A percentile compares a stretch with the other conserved stretches of the same genome.
phyloP scores from a whole-genome alignment of 1,140 invertebrate genomes.

The Drosophila sproati region DNA sequence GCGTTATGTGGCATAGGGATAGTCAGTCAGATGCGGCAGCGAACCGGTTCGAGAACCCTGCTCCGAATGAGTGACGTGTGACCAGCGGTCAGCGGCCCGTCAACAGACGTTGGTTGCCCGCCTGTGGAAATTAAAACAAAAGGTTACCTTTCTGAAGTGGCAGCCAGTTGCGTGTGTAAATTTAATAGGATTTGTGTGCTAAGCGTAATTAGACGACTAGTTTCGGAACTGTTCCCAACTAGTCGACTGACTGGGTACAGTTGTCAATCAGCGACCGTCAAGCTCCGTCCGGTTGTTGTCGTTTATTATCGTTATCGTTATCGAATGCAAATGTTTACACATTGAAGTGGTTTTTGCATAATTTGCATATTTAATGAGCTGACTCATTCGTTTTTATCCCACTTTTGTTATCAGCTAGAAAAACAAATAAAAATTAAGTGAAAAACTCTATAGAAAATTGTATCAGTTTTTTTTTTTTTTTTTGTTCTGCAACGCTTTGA shows the following conservation, averaged over 20 bases:
- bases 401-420: conserved; percentile 67
- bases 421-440: conserved; percentile 81
- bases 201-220: conserved; percentile 58
- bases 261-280: conserved; percentile 3
- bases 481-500: conserved; percentile 40
- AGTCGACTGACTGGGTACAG: conserved; percentile 6
- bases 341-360: conserved; percentile 76
- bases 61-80: conserved; percentile 67
- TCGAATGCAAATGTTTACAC: conserved; percentile 70
- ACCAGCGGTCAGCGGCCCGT: conserved; percentile 66
- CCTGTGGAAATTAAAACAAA: conserved; percentile 71
- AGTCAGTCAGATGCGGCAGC: conserved; percentile 18
- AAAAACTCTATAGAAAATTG: conserved; percentile 67
- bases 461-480: conserved; percentile 29
- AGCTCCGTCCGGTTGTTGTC: conserved; percentile 1
- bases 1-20: conserved; percentile 23
- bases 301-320: conserved; percentile 22
- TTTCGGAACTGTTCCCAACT: conserved; percentile 8
- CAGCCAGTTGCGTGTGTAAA: conserved; percentile 59
- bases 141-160: conserved; percentile 53
- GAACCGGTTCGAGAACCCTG: conserved; percentile 59
- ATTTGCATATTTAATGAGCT: conserved; percentile 77
- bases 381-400: conserved; percentile 39
- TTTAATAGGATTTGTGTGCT: conserved; percentile 74
- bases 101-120: conserved; percentile 1